A percentile compares a stretch with the other conserved stretches of the same genome.
Evolutionary conservation across 2,797 vertebrate genomes (phyloP).

Genomic region (Girardinus metallicus): DNA sequence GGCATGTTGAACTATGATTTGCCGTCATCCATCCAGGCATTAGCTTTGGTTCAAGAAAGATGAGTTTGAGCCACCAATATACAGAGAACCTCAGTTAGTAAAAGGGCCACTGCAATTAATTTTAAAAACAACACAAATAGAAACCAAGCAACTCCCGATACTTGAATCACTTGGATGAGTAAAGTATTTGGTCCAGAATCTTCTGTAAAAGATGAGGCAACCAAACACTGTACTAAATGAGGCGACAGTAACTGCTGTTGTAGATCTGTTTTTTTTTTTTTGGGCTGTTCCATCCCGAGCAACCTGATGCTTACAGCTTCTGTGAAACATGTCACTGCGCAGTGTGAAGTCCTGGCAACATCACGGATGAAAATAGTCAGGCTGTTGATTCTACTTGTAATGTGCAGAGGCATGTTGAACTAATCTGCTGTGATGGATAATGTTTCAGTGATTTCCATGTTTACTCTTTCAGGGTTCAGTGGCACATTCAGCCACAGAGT

Average conservation of each 20-base stretch:
- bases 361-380: not conserved
- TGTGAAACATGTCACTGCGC: not conserved
- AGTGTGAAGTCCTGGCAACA: not conserved
- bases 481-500: slow-evolving; percentile 29
- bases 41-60: not conserved
- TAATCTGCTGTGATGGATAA: slow-evolving; percentile 47
- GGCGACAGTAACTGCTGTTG: not conserved
- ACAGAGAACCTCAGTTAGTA: not conserved
- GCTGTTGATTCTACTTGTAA: not conserved
- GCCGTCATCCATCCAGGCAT: not conserved
- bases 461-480: slow-evolving; percentile 62
- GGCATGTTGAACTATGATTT: not conserved
- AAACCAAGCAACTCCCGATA: no score
- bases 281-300: not conserved
- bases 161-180: no score
- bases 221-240: not conserved
- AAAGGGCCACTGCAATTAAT: not conserved
- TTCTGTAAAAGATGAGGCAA: no score
- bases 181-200: no score
- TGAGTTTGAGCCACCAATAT: not conserved
- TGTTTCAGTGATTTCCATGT: slow-evolving; percentile 29
- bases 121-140: not conserved
- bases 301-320: no score
- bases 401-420: not conserved
- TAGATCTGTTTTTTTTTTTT: not conserved